Conservation (phyloP, 2,113 vertebrate species). For the Orientallactaga bullata region DNA sequence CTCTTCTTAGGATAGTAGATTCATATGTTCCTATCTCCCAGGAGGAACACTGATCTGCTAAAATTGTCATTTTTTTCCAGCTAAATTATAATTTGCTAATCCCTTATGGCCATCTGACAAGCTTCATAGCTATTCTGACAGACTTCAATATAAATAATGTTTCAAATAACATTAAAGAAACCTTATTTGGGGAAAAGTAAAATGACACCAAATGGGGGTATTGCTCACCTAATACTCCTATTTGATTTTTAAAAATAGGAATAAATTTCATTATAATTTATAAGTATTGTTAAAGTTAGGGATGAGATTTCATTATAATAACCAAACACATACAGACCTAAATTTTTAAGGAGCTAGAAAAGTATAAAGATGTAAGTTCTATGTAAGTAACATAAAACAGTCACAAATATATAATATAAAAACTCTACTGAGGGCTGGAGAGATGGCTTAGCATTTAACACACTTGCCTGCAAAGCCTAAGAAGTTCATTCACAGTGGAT, state of each 20-base stretch:
- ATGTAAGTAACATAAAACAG: neutral
- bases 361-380: neutral
- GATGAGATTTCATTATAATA: neutral
- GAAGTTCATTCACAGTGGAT: too few relatives aligned
- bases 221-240: neutral
- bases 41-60: conserved; percentile 30
- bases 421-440: neutral
- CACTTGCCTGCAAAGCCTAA: too few relatives aligned
- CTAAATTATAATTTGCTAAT: conserved; percentile 65
- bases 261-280: neutral
- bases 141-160: conserved; percentile 47
- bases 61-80: conserved; percentile 65
- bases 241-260: neutral
- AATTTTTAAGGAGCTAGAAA: conserved; percentile 34
- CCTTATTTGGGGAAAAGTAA: conserved; percentile 19
- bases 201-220: neutral
- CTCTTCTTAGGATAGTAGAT: neutral
- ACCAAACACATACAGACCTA: neutral
- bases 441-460: too few relatives aligned
- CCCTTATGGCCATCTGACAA: neutral
- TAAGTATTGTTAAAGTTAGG: neutral
- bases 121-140: conserved; percentile 2
- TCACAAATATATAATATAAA: neutral
- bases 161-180: conserved; percentile 40
- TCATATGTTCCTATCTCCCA: conserved; percentile 26